phyloP scores from a whole-genome alignment of 2,113 vertebrate species.

The Tetraodon nigroviridis region DNA sequence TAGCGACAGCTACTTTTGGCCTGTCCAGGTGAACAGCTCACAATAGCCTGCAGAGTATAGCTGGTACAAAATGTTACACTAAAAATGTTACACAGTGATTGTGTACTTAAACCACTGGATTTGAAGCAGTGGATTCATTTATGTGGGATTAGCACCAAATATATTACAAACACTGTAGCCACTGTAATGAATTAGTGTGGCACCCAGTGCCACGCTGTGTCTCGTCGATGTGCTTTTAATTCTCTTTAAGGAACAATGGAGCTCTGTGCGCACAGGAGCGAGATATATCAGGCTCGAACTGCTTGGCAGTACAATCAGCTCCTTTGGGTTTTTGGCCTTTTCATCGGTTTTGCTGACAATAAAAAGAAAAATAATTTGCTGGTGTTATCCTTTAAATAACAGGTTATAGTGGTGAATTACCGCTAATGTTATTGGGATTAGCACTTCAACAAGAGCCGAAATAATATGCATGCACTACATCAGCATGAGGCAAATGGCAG shows the following conservation, averaged over 20 bases:
- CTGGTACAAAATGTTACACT: background rate
- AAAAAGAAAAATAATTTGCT: background rate
- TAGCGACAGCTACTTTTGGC: background rate
- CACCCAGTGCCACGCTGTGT: conserved; percentile 2
- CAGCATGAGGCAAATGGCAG: background rate
- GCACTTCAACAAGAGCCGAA: background rate
- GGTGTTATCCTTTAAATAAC: conserved; percentile 7
- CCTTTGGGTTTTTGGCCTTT: background rate
- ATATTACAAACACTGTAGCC: background rate
- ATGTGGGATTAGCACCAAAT: conserved; percentile 3
- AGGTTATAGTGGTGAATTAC: background rate
- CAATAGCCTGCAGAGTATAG: background rate
- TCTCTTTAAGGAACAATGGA: conserved; percentile 4
- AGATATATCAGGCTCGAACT: conserved; percentile 3
- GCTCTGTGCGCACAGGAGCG: background rate
- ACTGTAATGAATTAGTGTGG: conserved; percentile 7
- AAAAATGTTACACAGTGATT: background rate
- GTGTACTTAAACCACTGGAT: background rate
- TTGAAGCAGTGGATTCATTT: background rate
- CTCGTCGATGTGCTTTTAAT: conserved; percentile 7
- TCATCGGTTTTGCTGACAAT: conserved; percentile 1
- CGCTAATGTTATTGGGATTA: background rate
- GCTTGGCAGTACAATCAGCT: background rate
- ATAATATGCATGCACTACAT: background rate
- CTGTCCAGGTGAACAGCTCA: background rate